Evolutionary conservation across 1,140 invertebrate species (phyloP).

Genomic region (Mesaphorura yosii): DNA sequence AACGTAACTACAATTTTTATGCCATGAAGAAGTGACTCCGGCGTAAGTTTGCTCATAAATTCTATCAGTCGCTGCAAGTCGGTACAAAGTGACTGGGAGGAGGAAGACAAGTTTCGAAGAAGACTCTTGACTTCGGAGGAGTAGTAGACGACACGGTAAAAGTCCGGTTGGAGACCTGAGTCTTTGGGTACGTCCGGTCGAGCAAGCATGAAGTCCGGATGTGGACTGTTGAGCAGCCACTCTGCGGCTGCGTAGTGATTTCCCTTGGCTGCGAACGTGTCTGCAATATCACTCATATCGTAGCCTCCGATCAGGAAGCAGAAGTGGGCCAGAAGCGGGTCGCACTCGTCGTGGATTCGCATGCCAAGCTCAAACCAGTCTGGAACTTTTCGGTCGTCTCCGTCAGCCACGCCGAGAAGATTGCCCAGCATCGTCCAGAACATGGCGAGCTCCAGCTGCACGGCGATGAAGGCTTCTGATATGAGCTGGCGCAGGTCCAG

Average conservation of each 20-base stretch:
- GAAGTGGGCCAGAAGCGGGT: constrained; percentile 17
- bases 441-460: constrained; percentile 18
- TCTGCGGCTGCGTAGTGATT: constrained; percentile 9
- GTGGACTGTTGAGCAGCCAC: constrained; percentile 4
- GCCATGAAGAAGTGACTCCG: background rate
- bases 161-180: background rate
- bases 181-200: background rate
- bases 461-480: constrained; percentile 6
- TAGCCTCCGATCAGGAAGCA: constrained; percentile 10
- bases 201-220: background rate
- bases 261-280: constrained; percentile 5
- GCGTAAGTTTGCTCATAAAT: background rate
- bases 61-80: background rate
- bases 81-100: background rate
- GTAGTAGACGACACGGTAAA: constrained; percentile 11
- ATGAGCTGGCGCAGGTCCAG: constrained; percentile 1
- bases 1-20: background rate
- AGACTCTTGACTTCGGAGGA: background rate
- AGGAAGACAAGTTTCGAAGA: background rate
- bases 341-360: background rate
- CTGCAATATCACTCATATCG: background rate
- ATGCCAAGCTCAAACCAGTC: constrained; percentile 6
- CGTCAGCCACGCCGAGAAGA: background rate
- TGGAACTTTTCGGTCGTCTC: background rate
- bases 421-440: constrained; percentile 18